Base-by-base conservation (phyloP, 2,113 vertebrate species). In the Scomber japonicus region DNA sequence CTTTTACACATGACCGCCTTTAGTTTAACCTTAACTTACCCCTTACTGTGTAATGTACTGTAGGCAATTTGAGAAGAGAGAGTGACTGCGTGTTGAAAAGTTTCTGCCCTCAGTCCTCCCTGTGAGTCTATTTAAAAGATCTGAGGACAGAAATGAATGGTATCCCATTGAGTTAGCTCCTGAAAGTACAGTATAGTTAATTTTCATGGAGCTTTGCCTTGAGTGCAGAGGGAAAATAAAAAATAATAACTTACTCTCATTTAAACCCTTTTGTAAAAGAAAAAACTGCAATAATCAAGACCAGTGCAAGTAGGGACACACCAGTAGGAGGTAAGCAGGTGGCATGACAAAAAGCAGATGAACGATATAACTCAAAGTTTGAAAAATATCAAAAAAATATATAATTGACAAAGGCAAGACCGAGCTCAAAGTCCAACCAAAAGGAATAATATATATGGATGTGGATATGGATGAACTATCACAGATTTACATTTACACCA, bases 1-100 rank as follows among this genome's bases (percentile, higher is more conserved):
- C 74, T 54, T 82, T 73, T 60, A 71, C 74, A 72, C 40, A 72
- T 15, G n/a, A 59, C 27, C 3, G 46, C 50, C 62, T 81, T 72
- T 67, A 49, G 54, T 69, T 81, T 75, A 76, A 85, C 85, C 80
- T 82, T 44, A 87, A 78, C 73, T 73, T 30, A 16, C 44, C 62
- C 69, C 4, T 14, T 9, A 55, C 46, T 14, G 8, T 64, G 54
- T 16, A 49, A 56, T 46, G 46, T n/a, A 56, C 13, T 48, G 55
- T 17, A 12, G 17, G 57, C 24, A 64, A 68, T 62, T 45, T 56
- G 46, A 73, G 24, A 31, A 14, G 48, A 40, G 21, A 44, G 31
- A 54, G 21, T 60, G 54, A 44, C 24, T 16, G 57, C 56, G 60
- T 35, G 46, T 30, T 68, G 19, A 21, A 78, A 50, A 1, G 27